Conservation (phyloP, 2,888 invertebrate species). For the Glyphotaelius pellucidus region DNA sequence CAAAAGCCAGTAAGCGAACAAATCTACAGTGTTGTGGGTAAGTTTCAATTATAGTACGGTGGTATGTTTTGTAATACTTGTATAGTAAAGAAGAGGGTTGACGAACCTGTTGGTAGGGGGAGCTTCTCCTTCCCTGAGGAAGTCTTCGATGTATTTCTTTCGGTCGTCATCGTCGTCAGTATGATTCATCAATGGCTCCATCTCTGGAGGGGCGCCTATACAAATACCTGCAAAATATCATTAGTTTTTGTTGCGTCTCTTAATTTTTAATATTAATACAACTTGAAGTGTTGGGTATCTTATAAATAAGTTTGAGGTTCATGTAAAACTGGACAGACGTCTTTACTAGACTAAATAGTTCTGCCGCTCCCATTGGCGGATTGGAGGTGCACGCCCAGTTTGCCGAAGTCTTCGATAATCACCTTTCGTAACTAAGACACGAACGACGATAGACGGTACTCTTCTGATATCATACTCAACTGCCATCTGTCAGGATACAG, state of each 20-base stretch:
- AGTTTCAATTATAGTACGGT: not conserved
- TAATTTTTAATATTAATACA: too few species aligned
- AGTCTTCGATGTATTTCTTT: slow-evolving; percentile 76
- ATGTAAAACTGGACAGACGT: too few species aligned
- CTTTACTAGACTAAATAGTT: too few species aligned
- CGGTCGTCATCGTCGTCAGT: slow-evolving; percentile 77
- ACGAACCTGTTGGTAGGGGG: slow-evolving; percentile 50
- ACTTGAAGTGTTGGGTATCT: too few species aligned
- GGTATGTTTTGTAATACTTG: not conserved
- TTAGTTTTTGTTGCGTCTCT: not conserved
- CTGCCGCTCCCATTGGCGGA: too few species aligned
- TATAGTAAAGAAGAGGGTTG: not conserved
- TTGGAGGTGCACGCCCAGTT: too few species aligned
- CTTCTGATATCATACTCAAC: too few species aligned
- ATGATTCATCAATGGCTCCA: slow-evolving; percentile 86
- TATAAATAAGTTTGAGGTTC: too few species aligned
- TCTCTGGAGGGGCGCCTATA: slow-evolving; percentile 79
- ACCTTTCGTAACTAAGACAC: too few species aligned
- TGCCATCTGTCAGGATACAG: too few species aligned
- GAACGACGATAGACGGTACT: too few species aligned
- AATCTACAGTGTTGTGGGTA: not conserved
- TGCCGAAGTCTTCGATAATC: too few species aligned
- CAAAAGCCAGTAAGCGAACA: slow-evolving; percentile 26
- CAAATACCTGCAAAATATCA: slow-evolving; percentile 35
- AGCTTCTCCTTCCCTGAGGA: slow-evolving; percentile 76